Evolutionary conservation across 2,797 vertebrate species (phyloP).

Genomic region (Oryzias dopingdopingensis): DNA sequence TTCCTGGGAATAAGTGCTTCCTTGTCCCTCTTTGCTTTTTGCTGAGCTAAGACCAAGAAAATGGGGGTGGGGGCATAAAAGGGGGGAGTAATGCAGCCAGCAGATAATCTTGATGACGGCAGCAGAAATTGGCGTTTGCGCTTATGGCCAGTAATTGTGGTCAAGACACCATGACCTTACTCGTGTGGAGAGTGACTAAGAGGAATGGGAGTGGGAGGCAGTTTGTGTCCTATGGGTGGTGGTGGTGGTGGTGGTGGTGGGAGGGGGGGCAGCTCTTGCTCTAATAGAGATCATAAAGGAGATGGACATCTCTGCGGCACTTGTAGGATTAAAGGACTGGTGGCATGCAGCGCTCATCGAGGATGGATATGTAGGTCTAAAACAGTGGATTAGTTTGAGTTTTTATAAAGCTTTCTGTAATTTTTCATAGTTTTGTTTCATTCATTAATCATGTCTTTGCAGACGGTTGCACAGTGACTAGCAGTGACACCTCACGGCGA

Average conservation of each 20-base stretch:
- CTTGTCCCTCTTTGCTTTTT: conserved; percentile 34
- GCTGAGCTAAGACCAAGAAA: conserved; percentile 58
- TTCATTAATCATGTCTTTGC: too few species aligned
- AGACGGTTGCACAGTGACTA: too few species aligned
- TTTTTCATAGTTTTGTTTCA: too few species aligned
- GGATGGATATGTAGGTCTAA: too few species aligned
- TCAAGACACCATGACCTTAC: conserved; percentile 72
- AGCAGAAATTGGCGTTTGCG: conserved; percentile 68
- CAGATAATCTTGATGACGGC: conserved; percentile 68
- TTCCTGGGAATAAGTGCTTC: conserved; percentile 30
- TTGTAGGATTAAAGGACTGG: too few species aligned
- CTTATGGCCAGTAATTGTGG: conserved; percentile 73
- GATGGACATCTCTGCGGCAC: conserved; percentile 15
- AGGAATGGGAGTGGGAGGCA: conserved; percentile 52
- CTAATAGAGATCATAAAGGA: conserved; percentile 33
- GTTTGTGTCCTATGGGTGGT: conserved; percentile 50
- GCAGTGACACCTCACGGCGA: too few species aligned
- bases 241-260: not conserved
- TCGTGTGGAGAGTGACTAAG: conserved; percentile 56
- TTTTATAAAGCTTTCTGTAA: too few species aligned
- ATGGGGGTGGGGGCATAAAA: conserved; percentile 35
- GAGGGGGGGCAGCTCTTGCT: conserved; percentile 17
- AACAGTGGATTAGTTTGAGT: too few species aligned
- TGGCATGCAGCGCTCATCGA: too few species aligned
- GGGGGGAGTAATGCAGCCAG: conserved; percentile 66